phyloP scores from a whole-genome alignment of 1,140 invertebrate genomes.

The Wasmannia auropunctata region DNA sequence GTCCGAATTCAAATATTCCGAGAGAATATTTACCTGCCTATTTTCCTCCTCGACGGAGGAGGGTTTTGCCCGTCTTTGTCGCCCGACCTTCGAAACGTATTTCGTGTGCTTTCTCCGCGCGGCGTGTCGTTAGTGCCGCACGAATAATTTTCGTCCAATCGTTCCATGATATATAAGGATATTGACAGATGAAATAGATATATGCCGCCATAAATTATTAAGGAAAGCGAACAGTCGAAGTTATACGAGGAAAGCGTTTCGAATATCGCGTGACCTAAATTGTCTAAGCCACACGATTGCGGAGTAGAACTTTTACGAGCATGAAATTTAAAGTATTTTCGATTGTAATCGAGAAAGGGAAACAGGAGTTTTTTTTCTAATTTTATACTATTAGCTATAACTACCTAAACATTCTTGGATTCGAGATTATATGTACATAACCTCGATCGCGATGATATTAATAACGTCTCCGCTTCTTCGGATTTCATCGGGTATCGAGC shows the following conservation, averaged over 20 bases:
- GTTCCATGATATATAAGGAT: not conserved
- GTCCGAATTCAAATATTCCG: not conserved
- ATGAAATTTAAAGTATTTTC: not conserved
- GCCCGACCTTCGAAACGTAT: not conserved
- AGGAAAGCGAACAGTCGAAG: not conserved
- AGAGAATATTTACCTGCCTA: conserved; percentile 57
- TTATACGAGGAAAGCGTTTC: not conserved
- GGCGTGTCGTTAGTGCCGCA: conserved; percentile 6
- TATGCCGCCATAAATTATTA: conserved; percentile 21
- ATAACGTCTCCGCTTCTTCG: no score
- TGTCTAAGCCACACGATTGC: not conserved
- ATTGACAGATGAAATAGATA: not conserved
- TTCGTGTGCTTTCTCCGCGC: not conserved
- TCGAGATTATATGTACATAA: no score
- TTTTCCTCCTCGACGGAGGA: no score
- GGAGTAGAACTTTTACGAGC: not conserved
- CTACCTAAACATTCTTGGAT: no score
- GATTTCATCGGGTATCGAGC: not conserved
- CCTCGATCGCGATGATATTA: no score
- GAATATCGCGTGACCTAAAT: not conserved
- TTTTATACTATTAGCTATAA: not conserved
- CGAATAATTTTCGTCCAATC: conserved; percentile 7
- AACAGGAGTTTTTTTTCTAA: not conserved
- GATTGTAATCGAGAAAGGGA: not conserved
- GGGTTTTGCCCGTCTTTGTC: not conserved